Conservation (phyloP, 2,888 invertebrate genomes). For the Scrobipalpa atriplicella region DNA sequence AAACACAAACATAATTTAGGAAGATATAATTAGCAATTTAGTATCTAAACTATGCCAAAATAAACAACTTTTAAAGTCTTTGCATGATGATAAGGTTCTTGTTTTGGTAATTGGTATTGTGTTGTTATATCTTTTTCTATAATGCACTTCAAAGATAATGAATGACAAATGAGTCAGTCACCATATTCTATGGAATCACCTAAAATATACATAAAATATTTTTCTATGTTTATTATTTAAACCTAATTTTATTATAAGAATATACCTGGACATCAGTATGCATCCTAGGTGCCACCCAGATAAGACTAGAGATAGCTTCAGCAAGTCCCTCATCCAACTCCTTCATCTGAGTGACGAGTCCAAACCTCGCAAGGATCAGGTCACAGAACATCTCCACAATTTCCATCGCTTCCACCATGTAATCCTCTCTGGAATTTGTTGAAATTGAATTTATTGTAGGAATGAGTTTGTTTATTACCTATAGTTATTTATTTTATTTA, state of each 20-base stretch:
- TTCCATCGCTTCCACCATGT: conserved; percentile 99
- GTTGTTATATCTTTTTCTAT: too few relatives aligned
- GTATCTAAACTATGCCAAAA: too few relatives aligned
- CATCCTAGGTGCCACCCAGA: conserved; percentile 98
- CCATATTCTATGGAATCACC: too few relatives aligned
- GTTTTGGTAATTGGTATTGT: too few relatives aligned
- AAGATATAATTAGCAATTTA: background rate
- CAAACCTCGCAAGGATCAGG: conserved; percentile 96
- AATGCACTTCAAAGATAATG: too few relatives aligned
- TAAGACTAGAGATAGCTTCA: conserved; percentile 97
- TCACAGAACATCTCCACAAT: conserved; percentile 99
- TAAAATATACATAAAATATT: too few relatives aligned
- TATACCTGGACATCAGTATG: conserved; percentile 92
- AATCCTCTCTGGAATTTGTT: conserved; percentile 92
- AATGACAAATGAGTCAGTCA: too few relatives aligned
- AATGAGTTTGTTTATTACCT: background rate
- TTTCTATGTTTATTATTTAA: too few relatives aligned
- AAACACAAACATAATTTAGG: background rate
- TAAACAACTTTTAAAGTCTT: too few relatives aligned
- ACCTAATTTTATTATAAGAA: too few relatives aligned
- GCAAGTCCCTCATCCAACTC: conserved; percentile 97
- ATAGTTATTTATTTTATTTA: too few relatives aligned
- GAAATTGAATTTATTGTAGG: background rate
- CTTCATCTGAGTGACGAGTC: conserved; percentile 98
- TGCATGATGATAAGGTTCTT: too few relatives aligned